Evolutionary conservation across 2,797 vertebrate species (phyloP), one percentile per base, ranked within the genome.

Genomic region (Salarias fasciatus): DNA sequence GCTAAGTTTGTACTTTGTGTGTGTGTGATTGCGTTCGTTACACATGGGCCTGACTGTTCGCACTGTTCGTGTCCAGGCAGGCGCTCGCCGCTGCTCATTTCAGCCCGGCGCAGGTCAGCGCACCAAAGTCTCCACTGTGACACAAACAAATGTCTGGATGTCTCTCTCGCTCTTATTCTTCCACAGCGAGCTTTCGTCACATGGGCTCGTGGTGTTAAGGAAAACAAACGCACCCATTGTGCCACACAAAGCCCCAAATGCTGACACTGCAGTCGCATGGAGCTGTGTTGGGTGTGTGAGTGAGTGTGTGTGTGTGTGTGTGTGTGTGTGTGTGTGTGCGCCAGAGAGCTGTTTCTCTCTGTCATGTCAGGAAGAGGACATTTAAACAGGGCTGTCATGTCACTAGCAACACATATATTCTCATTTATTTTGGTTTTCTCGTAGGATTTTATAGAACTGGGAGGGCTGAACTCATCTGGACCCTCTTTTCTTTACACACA

Each of bases 171-270:
- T 88, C 68, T 79, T 67, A 77, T 83, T 90, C 88, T 87, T 85
- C 88, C 68, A 52, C 77, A 89, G 81, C 53, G 69, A 91, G 87
- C 79, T 90, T 89, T 91, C 74, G 87, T 92, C 90, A 93, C 90
- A 93, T 93, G 91, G 86, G 83, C 71, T 69, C 43, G 84, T 80
- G 74, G 89, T 82, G 88, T 93, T 92, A 93, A 92, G 85, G 86
- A 93, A 92, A 93, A 94, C 92, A 94, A 93, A 86, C 81, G 65
- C 84, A 29, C 72, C 92, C 83, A 92, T 94, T 94, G 92, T 93
- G 85, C 76, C 74, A 63, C 89, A 91, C 89, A 93, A 93, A 93
- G 89, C 89, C 89, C 80, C 35, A 73, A 89, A 88, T 92, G 92
- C 93, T 93, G 93, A 93, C 90, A 43, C 83, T 92, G 92, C 92